Base-by-base conservation (phyloP, 2,113 vertebrate species). In the Cryptotis parvus region DNA sequence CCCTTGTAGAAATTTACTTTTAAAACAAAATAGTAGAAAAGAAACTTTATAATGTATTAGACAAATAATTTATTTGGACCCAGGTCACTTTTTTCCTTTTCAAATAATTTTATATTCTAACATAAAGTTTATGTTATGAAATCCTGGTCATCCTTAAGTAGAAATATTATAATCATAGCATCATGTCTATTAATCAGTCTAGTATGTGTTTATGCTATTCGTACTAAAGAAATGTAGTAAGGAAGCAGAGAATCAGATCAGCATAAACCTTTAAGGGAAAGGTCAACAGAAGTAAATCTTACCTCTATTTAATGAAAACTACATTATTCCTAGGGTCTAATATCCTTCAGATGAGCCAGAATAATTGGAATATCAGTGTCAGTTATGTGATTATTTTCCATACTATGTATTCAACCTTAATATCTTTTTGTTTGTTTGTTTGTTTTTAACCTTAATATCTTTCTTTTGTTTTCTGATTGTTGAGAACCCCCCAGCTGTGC, bases 131-230 rank as follows among this genome's bases (percentile, higher is more conserved):
- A 70, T 69, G 1, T 58, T 88, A 70, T 69, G 1, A 82, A 91
- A 75, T 39, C 14, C 52, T 16, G 33, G 3, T 12, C 35, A 45
- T 79, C 45, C 63, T 69, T 66, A 27, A 76, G 12, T 35, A 68
- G 26, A 58, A 91, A 73, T 5, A 27, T 85, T 78, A 70, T 78
- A 29, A 68, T 63, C 10, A 16, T 24, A 79, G 26, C 22, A 22
- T 45, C 14, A 61, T 1, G 0, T 78, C 20, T 69, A n/a, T 84
- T 65, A 78, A 80, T 31, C 33, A 52, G 33, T 65, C 68, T 90
- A 63, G 18, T 76, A 65, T 89, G 88, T 88, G n/a, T 89, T 92
- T 91, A n/a, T 63, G 35, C 91, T 68, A 49, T 66, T 79, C 33
- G 63, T 43, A 65, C 29, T 33, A 74, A 90, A 83, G 26, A 89